Conservation (phyloP, 2,113 vertebrate species). For the Poecilia latipinna region DNA sequence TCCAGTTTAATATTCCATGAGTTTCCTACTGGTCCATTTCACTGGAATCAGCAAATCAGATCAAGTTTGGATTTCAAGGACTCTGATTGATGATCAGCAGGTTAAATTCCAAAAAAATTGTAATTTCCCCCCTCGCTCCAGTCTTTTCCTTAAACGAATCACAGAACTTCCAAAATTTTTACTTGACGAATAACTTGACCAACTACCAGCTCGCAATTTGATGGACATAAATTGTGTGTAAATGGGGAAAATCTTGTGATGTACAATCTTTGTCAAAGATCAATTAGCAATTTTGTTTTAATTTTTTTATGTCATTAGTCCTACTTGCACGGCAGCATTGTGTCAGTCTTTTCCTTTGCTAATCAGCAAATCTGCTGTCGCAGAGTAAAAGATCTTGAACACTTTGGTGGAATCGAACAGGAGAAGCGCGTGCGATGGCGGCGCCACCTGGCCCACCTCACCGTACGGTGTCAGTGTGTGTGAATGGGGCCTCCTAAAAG, state of each 20-base stretch:
- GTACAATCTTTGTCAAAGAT: neutral
- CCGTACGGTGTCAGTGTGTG: neutral
- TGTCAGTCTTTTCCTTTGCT: constrained; percentile 21
- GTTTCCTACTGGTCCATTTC: too few species aligned
- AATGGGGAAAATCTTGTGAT: too few species aligned
- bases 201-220: neutral
- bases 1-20: too few species aligned
- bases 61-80: too few species aligned
- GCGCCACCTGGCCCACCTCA: constrained; percentile 25
- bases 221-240: neutral
- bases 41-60: too few species aligned
- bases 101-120: too few species aligned
- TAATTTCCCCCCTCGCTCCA: too few species aligned
- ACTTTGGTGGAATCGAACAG: constrained; percentile 40
- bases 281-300: neutral
- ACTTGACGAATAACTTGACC: neutral
- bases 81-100: too few species aligned
- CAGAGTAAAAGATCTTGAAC: constrained; percentile 44
- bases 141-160: too few species aligned
- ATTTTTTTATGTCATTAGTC: too few species aligned
- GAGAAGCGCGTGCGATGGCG: constrained; percentile 31
- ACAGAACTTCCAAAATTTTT: neutral
- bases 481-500: constrained; percentile 41
- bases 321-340: neutral
- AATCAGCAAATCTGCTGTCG: constrained; percentile 29